phyloP scores from a whole-genome alignment of 2,113 vertebrate genomes.

The Lagopus muta region DNA sequence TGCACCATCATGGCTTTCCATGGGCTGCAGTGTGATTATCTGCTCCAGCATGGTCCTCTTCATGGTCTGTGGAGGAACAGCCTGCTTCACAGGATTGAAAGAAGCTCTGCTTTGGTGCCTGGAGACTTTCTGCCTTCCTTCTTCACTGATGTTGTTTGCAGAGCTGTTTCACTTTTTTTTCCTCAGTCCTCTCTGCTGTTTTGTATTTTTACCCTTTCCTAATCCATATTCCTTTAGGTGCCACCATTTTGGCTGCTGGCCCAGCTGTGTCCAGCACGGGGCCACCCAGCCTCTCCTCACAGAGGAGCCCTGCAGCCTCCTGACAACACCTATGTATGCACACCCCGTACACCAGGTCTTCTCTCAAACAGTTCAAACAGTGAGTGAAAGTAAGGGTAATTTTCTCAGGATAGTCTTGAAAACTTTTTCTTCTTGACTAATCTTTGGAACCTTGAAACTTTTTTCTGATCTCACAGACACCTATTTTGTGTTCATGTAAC shows the following conservation, averaged over 20 bases:
- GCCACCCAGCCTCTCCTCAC: background rate
- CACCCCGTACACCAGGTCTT: fast-evolving
- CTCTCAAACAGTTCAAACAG: background rate
- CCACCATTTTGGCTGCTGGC: fast-evolving
- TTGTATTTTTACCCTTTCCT: background rate
- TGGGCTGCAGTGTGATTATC: background rate
- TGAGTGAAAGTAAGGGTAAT: fast-evolving
- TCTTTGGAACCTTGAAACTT: background rate
- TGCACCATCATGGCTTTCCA: background rate
- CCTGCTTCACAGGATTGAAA: background rate
- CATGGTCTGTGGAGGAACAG: background rate
- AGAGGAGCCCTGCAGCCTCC: background rate
- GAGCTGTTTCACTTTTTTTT: background rate
- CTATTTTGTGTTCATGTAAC: background rate
- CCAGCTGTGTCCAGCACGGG: fast-evolving
- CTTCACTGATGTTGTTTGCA: background rate
- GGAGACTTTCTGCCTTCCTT: fast-evolving
- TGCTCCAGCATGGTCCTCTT: fast-evolving
- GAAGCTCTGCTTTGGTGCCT: background rate
- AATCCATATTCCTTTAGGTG: background rate
- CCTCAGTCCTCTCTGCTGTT: background rate
- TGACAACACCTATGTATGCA: fast-evolving
- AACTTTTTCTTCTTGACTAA: background rate
- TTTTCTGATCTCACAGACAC: background rate
- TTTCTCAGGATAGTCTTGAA: background rate